Base-by-base conservation (phyloP, 2,113 vertebrate genomes). In the Irena cyanogastra region DNA sequence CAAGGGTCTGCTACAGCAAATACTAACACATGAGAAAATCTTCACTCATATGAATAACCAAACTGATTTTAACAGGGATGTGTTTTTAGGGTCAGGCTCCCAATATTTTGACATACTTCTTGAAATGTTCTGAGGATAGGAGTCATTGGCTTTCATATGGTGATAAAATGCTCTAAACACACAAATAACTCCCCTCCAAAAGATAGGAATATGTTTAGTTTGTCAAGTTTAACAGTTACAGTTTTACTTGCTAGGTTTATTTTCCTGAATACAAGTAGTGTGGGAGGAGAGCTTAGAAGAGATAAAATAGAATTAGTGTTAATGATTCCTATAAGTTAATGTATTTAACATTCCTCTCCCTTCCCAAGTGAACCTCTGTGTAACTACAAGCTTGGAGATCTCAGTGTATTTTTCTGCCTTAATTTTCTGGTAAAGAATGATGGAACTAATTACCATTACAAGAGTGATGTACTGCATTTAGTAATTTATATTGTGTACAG, bases 61-160 rank as follows among this genome's bases (percentile, higher is more conserved):
- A 57, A 65, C 5, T n/a, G 18, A 71, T 92, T 90, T 92, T 87
- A 87, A 90, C 60, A 86, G 37, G 28, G 63, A 79, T 0, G 27
- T 79, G 64, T 82, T 93, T 88, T 71, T 76, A 68, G 75, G 82
- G 88, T 96, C 85, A 92, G 39, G 23, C 24, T 93, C 85, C 83
- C 66, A 94, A 92, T 94, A 95, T 93, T 96, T 92, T 94, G 85
- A 89, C 91, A 92, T 84, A 70, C 59, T 92, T 89, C 65, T 79
- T 81, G 49, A 94, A 89, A 80, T 78, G 35, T 88, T 96, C 93
- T 93, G 60, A 80, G 71, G 59, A 56, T 92, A 86, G 28, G 44
- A 92, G 52, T 70, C 64, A 23, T 9, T 93, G 75, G 75, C 56
- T 88, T 93, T 95, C 90, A 88, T 81, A 78, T 71, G 72, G 68